A percentile compares a stretch with the other conserved stretches of the same genome.
Conservation (phyloP, 2,888 invertebrate species). For the Polymixis flavicincta region DNA sequence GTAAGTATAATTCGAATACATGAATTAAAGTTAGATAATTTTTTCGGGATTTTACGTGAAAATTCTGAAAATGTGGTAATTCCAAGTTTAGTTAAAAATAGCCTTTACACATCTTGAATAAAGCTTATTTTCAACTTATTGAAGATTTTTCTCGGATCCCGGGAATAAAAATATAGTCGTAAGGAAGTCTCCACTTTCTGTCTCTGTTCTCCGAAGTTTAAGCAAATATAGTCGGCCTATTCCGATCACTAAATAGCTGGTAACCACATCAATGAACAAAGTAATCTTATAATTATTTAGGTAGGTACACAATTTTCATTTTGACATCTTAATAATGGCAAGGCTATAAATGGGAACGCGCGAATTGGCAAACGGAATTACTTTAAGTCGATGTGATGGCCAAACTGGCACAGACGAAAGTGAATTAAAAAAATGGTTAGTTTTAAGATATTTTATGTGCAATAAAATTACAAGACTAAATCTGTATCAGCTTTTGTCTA, state of each 20-base stretch:
- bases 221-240: too few species aligned
- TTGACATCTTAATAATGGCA: conserved; percentile 1
- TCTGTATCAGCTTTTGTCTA: background rate
- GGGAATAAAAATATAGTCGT: too few species aligned
- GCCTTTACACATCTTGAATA: too few species aligned
- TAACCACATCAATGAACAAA: background rate
- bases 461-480: background rate
- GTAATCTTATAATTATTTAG: conserved; percentile 1
- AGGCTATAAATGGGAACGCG: conserved; percentile 4
- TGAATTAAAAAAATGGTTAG: conserved; percentile 3
- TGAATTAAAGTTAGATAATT: too few species aligned
- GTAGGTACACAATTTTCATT: background rate
- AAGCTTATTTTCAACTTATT: too few species aligned
- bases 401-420: background rate
- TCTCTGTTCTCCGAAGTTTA: too few species aligned
- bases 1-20: too few species aligned
- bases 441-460: background rate
- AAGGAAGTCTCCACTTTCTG: too few species aligned
- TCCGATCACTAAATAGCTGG: background rate
- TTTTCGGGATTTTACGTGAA: too few species aligned
- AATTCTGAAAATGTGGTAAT: too few species aligned
- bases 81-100: too few species aligned
- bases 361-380: conserved; percentile 1
- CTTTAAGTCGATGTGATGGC: background rate
- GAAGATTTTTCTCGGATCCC: too few species aligned